Percentiles rank a stretch among this genome's conserved stretches.
These are phyloP conservation scores for Schizopygopsis pylzovi DNA, from an alignment of 2,797 vertebrate genomes.

Conservation along the genomic window DNA sequence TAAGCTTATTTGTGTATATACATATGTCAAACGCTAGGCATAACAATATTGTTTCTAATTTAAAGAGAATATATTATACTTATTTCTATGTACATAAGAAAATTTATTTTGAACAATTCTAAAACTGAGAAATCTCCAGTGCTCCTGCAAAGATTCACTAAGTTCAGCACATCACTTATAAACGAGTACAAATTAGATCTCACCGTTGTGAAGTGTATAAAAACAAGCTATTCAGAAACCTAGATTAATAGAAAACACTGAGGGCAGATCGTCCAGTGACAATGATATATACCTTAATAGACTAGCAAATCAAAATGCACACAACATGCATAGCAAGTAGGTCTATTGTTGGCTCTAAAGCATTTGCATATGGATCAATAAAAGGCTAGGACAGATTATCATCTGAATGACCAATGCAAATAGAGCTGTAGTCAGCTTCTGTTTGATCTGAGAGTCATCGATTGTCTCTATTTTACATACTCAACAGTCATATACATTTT, in stretches of 20 bases:
- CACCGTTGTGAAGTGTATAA: background rate
- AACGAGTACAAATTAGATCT: background rate
- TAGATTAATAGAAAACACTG: background rate
- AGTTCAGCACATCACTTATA: too few species aligned
- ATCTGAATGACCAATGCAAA: constrained; percentile 31
- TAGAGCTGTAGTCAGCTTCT: background rate
- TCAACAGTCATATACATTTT: background rate
- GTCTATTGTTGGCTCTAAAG: background rate
- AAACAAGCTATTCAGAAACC: background rate
- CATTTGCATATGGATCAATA: constrained; percentile 16
- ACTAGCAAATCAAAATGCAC: background rate
- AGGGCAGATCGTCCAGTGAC: background rate
- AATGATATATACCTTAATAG: background rate
- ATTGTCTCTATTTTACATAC: background rate
- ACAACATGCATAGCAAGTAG: background rate
- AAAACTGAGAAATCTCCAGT: too few species aligned
- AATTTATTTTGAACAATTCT: too few species aligned
- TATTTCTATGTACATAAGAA: too few species aligned
- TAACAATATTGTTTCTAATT: too few species aligned
- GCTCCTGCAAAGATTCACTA: too few species aligned
- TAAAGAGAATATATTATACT: too few species aligned
- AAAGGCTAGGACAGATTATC: background rate
- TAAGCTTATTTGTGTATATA: too few species aligned
- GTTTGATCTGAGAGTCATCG: background rate
- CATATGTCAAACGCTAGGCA: too few species aligned